phyloP scores from a whole-genome alignment of 1,140 invertebrate species.

The Prorops nasuta region DNA sequence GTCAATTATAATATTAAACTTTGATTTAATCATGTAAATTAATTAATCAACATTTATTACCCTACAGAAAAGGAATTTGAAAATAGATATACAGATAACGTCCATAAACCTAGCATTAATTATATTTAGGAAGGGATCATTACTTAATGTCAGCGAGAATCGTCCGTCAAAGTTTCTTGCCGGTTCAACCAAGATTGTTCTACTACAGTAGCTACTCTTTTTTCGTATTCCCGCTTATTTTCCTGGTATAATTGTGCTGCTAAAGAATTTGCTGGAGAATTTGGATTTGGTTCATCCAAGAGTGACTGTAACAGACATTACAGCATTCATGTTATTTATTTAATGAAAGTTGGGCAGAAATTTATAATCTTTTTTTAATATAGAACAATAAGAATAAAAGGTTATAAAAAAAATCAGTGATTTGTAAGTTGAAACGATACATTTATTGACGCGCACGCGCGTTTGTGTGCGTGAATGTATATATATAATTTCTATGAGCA shows the following conservation, averaged over 20 bases:
- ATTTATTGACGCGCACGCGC: slow-evolving; percentile 36
- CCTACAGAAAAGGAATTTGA: no score
- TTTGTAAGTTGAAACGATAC: slow-evolving; percentile 45
- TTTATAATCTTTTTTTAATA: slow-evolving; percentile 21
- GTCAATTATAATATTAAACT: no score
- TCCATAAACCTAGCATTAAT: no score
- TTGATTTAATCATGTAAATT: no score
- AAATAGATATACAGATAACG: no score
- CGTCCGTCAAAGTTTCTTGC: slow-evolving; percentile 51
- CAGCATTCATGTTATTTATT: neutral
- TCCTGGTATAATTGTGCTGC: slow-evolving; percentile 70
- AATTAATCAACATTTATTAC: no score
- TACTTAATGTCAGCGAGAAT: slow-evolving; percentile 51
- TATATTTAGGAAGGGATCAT: no score
- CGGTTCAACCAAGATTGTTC: slow-evolving; percentile 67
- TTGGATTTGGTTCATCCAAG: slow-evolving; percentile 70
- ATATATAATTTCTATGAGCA: no score
- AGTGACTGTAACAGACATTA: slow-evolving; percentile 58
- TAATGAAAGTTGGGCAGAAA: slow-evolving; percentile 3
- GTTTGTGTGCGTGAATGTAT: slow-evolving; percentile 34
- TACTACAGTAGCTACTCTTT: slow-evolving; percentile 67
- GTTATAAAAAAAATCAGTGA: slow-evolving; percentile 28
- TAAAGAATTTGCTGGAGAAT: slow-evolving; percentile 69
- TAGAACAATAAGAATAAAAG: slow-evolving; percentile 26
- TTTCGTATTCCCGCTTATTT: slow-evolving; percentile 69